Conservation (phyloP, 2,888 invertebrate genomes). For the Poecilus cupreus region DNA sequence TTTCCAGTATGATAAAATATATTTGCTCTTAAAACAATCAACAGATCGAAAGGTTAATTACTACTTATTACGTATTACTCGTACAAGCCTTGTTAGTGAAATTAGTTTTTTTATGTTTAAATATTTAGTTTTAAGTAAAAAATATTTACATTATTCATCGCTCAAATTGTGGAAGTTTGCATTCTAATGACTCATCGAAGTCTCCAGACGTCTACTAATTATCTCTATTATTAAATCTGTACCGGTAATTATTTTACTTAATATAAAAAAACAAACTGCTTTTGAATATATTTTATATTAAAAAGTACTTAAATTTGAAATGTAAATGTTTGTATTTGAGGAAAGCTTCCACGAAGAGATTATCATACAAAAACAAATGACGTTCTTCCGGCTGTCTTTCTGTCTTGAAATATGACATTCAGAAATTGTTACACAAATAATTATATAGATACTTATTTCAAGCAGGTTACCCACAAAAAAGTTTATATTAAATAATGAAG, state of each 20-base stretch:
- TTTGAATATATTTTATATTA: not conserved
- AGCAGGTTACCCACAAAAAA: not conserved
- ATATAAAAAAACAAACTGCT: too few species aligned
- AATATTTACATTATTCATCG: not conserved
- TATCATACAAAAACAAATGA: conserved; percentile 1
- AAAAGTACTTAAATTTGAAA: not conserved
- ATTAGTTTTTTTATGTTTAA: not conserved
- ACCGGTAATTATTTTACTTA: too few species aligned
- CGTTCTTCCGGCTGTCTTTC: conserved; percentile 24
- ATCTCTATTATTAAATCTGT: not conserved
- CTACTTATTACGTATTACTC: not conserved
- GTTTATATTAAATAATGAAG: too few species aligned
- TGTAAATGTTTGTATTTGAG: conserved; percentile 4
- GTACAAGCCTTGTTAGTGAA: not conserved
- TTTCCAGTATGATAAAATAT: not conserved
- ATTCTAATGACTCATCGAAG: too few species aligned
- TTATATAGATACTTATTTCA: not conserved
- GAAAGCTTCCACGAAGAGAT: not conserved
- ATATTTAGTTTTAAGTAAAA: not conserved
- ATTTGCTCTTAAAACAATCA: not conserved
- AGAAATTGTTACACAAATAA: not conserved
- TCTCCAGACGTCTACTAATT: too few species aligned
- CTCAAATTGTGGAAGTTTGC: too few species aligned
- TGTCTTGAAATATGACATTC: not conserved
- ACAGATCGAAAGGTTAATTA: not conserved